Percentiles rank a stretch among this genome's conserved stretches.
These are phyloP conservation scores for Pollenia griseotomentosa DNA, from an alignment of 2,888 invertebrate species.

Conservation along the genomic window DNA sequence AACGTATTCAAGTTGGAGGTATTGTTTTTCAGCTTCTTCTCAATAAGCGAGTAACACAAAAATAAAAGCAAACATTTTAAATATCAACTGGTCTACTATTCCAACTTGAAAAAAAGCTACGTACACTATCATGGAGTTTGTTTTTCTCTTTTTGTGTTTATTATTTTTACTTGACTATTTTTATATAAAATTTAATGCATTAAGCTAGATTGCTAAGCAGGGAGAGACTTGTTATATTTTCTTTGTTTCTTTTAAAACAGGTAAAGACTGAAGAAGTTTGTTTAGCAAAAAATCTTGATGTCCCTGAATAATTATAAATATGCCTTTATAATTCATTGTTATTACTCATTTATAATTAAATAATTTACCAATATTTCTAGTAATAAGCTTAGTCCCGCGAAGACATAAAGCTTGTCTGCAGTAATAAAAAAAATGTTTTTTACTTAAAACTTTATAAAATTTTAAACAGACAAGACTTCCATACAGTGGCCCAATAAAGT, in stretches of 20 bases:
- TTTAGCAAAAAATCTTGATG: slow-evolving; percentile 26
- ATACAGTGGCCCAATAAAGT: no score
- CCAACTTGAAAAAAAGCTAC: slow-evolving; percentile 54
- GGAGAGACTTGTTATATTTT: background rate
- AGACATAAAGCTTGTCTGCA: no score
- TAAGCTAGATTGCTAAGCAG: slow-evolving; percentile 1
- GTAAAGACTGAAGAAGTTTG: slow-evolving; percentile 6
- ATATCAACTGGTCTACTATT: slow-evolving; percentile 59
- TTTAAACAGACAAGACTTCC: no score
- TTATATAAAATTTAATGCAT: background rate
- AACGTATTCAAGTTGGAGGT: slow-evolving; percentile 50
- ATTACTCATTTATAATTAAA: background rate
- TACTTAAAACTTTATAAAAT: no score
- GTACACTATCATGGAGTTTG: slow-evolving; percentile 12
- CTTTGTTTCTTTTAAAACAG: slow-evolving; percentile 5
- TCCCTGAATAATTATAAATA: slow-evolving; percentile 1
- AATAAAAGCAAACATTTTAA: slow-evolving; percentile 40
- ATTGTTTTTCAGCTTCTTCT: slow-evolving; percentile 51
- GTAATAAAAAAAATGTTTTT: no score
- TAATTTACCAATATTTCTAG: no score
- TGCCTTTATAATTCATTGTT: background rate
- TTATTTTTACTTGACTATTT: slow-evolving; percentile 11
- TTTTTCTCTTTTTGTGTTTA: slow-evolving; percentile 18
- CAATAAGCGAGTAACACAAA: slow-evolving; percentile 33
- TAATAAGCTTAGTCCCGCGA: no score